These are phyloP conservation scores for Heliothis virescens DNA, from an alignment of 1,140 invertebrate genomes.

Conservation along the genomic window DNA sequence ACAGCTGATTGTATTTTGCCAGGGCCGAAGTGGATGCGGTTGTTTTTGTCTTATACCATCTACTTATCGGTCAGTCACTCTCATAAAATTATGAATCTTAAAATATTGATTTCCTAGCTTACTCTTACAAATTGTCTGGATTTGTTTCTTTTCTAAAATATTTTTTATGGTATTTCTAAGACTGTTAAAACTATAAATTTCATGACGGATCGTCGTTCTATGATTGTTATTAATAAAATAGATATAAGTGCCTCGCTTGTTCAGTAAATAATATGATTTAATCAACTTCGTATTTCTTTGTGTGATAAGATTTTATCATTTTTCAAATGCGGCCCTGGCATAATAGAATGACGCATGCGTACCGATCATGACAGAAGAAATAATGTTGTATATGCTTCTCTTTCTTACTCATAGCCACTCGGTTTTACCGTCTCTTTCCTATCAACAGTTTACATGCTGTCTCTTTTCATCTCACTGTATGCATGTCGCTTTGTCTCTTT, in stretches of 20 bases:
- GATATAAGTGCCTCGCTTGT: too few relatives aligned
- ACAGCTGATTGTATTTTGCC: constrained; percentile 86
- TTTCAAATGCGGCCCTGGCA: constrained; percentile 67
- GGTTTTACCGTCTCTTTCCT: constrained; percentile 53
- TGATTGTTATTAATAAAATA: too few relatives aligned
- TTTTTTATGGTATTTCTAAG: too few relatives aligned
- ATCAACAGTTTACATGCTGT: constrained; percentile 63
- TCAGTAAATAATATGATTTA: too few relatives aligned
- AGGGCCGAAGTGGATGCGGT: constrained; percentile 68
- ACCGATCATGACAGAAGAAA: constrained; percentile 74
- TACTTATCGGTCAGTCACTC: not conserved
- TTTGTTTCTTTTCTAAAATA: too few relatives aligned
- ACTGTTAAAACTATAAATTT: too few relatives aligned
- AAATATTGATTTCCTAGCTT: too few relatives aligned
- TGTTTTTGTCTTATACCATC: not conserved
- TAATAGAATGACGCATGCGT: constrained; percentile 81
- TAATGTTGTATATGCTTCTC: constrained; percentile 70
- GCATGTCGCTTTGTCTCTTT: constrained; percentile 61
- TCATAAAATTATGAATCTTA: too few relatives aligned
- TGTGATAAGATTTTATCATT: too few relatives aligned
- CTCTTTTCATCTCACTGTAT: constrained; percentile 48
- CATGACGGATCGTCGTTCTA: too few relatives aligned
- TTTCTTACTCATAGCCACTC: constrained; percentile 51
- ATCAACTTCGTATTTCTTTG: too few relatives aligned
- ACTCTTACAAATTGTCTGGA: too few relatives aligned